A percentile compares a stretch with the other conserved stretches of the same genome.
phyloP scores from a whole-genome alignment of 2,797 vertebrate species.

The Coreius guichenoti region DNA sequence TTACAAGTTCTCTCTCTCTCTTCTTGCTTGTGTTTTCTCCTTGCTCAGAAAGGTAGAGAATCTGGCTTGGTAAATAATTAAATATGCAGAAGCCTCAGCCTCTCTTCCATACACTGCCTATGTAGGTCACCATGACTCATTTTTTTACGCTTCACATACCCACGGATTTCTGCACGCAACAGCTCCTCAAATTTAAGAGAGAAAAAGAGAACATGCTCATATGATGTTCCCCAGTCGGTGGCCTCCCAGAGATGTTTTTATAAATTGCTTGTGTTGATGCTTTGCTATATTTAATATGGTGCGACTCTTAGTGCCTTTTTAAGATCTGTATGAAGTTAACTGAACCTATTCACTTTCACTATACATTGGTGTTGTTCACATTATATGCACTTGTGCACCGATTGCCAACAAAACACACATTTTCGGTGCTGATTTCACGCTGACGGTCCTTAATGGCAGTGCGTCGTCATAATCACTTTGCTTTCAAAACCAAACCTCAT shows the following conservation, averaged over 20 bases:
- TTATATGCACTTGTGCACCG: no score
- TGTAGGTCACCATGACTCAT: conserved; percentile 85
- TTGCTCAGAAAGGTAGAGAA: conserved; percentile 64
- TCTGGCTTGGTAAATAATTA: conserved; percentile 78
- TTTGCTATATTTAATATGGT: conserved; percentile 4
- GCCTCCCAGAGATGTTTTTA: conserved; percentile 21
- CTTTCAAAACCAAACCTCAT: conserved; percentile 3
- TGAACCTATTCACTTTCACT: no score
- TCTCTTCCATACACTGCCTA: conserved; percentile 71
- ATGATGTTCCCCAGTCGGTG: neutral
- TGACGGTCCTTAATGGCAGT: neutral
- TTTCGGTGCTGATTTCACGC: neutral
- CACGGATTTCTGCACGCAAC: conserved; percentile 60
- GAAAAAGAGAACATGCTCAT: neutral
- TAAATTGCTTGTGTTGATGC: neutral
- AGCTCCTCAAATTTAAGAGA: conserved; percentile 35
- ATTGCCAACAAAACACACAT: no score
- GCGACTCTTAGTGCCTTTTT: neutral
- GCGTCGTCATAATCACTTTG: neutral
- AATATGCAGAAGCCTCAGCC: conserved; percentile 74
- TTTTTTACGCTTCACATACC: conserved; percentile 76
- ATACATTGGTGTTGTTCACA: no score
- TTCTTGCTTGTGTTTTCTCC: conserved; percentile 54
- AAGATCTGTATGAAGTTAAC: neutral
- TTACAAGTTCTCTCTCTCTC: neutral